These are phyloP conservation scores for Oscheius sp. DNA, from an alignment of 2,888 invertebrate species.

Conservation along the genomic window DNA sequence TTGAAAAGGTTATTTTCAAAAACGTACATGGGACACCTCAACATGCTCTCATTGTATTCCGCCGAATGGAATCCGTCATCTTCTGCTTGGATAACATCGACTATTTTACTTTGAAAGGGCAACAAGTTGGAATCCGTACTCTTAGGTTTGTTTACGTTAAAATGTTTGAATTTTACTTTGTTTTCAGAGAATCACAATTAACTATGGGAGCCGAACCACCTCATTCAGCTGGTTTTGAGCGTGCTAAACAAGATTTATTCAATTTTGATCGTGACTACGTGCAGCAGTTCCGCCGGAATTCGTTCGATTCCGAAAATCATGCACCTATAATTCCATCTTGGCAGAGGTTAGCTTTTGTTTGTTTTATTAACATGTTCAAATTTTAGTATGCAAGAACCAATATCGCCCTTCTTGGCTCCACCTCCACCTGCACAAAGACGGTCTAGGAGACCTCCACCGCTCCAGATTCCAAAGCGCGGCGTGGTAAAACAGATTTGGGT, in stretches of 20 bases:
- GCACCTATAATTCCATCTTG: neutral
- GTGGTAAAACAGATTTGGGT: slow-evolving; percentile 13
- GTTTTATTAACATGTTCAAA: neutral
- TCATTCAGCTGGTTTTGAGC: slow-evolving; percentile 18
- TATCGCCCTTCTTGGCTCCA: neutral
- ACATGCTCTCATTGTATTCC: slow-evolving; percentile 34
- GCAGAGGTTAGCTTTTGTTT: neutral
- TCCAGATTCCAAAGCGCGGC: no score
- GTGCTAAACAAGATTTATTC: neutral
- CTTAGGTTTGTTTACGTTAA: neutral
- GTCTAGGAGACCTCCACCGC: slow-evolving; percentile 1
- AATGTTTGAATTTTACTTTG: neutral
- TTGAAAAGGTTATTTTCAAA: slow-evolving; percentile 36
- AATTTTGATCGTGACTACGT: slow-evolving; percentile 14
- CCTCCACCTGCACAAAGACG: neutral
- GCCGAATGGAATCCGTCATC: slow-evolving; percentile 32
- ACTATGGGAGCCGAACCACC: neutral
- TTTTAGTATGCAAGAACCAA: neutral
- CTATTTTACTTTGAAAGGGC: slow-evolving; percentile 7
- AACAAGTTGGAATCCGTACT: slow-evolving; percentile 26
- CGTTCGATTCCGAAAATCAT: neutral
- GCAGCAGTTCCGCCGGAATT: neutral
- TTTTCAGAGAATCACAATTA: slow-evolving; percentile 26
- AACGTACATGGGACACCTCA: slow-evolving; percentile 34
- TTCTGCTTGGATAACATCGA: slow-evolving; percentile 20